Base-by-base conservation (phyloP, 1,140 invertebrate species). In the Adoxophyes honmai region DNA sequence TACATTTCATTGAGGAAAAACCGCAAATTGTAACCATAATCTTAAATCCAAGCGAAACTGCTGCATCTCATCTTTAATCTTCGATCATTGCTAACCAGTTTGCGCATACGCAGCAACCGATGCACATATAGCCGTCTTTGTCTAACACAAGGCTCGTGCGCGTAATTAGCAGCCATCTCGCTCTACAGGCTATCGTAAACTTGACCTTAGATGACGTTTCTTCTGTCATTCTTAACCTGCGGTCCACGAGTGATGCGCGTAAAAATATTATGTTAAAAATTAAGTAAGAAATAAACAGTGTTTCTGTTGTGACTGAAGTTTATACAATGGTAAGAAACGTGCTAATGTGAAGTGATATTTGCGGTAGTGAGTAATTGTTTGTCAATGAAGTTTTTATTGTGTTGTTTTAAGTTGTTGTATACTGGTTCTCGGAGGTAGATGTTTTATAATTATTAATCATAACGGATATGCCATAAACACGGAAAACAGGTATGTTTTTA, bases 1-100 rank as follows among this genome's bases (percentile, higher is more conserved):
- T 28, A 28, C 21, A 28, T 28, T 6, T 6, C 2, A 28, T 28
- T 28, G 21, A 28, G 21, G 21, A 28, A 28, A 28, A 28, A 28
- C 21, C 21, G 21, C 21, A 6, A 28, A 28, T 28, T 28, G 21
- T 28, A 6, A 28, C 21, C 2, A 28, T 28, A 2, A 28, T 28
- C 21, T 28, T 6, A 28, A 28, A 28, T 28, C 21, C 36, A 48
- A 33, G 1, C 39, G 18, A 18, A 9, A 16, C n/a, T 48, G 42
- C 21, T 48, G 42, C 42, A 28, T 15, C 3, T 15, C 15, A 10
- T 13, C 14, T 8, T 39, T 48, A 48, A 33, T 48, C 54, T 59
- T 59, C 52, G 55, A 68, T 67, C 67, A 70, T 75, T 64, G 73
- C 68, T 52, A 81, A 81, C 76, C 52, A 61, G 76, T 79, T 72